phyloP scores from a whole-genome alignment of 2,113 vertebrate species.

The Chrysemys picta region DNA sequence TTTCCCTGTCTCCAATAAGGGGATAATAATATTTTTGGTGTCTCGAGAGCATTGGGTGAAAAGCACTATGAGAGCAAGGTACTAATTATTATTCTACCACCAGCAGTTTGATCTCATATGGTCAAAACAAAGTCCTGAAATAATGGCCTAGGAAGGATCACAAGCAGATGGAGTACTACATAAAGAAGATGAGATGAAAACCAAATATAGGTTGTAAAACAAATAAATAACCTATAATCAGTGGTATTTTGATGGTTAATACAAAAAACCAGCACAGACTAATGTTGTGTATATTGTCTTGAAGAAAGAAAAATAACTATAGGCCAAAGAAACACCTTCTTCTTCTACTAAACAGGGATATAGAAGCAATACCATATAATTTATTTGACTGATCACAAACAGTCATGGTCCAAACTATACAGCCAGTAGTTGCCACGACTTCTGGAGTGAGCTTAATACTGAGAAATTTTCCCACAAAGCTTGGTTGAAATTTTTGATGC shows the following conservation, averaged over 20 bases:
- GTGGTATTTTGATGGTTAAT: background rate
- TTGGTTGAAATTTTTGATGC: background rate
- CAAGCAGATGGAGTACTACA: background rate
- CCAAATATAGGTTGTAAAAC: background rate
- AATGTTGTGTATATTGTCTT: background rate
- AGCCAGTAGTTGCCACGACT: background rate
- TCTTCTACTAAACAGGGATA: background rate
- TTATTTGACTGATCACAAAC: background rate
- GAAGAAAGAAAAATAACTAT: background rate
- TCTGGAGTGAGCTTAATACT: background rate
- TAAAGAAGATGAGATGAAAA: constrained; percentile 11
- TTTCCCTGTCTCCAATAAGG: background rate
- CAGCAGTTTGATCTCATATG: background rate
- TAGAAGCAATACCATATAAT: background rate
- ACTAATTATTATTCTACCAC: background rate
- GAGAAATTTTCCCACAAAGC: background rate
- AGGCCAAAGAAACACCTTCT: background rate
- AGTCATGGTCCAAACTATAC: background rate
- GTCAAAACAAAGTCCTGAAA: background rate
- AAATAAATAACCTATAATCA: background rate
- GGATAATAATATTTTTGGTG: background rate
- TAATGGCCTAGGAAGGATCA: background rate
- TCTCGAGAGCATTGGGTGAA: background rate
- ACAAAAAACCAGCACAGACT: background rate
- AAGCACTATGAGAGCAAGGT: background rate